phyloP scores from a whole-genome alignment of 2,888 invertebrate genomes.

The Drosophila testacea region DNA sequence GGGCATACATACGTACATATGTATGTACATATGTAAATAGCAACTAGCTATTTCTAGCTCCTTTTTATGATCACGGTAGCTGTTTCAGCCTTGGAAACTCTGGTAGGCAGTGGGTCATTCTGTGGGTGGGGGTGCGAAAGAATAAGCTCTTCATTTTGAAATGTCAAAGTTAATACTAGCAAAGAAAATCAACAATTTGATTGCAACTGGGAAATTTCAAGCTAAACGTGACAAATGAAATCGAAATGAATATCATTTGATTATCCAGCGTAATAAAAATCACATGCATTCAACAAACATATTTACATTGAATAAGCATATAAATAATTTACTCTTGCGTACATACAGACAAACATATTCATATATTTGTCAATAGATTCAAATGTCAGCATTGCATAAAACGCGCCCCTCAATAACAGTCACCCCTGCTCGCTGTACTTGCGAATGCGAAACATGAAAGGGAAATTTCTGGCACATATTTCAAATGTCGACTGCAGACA shows the following conservation, averaged over 20 bases:
- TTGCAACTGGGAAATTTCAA: background rate
- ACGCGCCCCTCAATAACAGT: slow-evolving; percentile 11
- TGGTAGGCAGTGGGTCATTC: slow-evolving; percentile 6
- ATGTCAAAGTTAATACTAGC: slow-evolving; percentile 72
- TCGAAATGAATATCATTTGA: slow-evolving; percentile 55
- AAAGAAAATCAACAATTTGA: slow-evolving; percentile 21
- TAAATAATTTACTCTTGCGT: slow-evolving; percentile 2
- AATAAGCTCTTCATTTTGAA: slow-evolving; percentile 27
- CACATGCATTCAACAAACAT: background rate
- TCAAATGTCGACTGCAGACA: slow-evolving; percentile 68
- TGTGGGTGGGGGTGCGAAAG: slow-evolving; percentile 1
- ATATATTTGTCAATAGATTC: slow-evolving; percentile 25
- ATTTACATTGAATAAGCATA: background rate
- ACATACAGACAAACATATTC: background rate
- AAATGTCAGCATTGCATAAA: slow-evolving; percentile 64
- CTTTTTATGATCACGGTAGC: too few relatives aligned
- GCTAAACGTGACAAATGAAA: slow-evolving; percentile 46
- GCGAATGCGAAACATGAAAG: slow-evolving; percentile 70
- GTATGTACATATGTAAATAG: too few relatives aligned
- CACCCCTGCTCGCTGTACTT: slow-evolving; percentile 21
- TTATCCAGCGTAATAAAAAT: slow-evolving; percentile 9
- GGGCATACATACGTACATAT: too few relatives aligned
- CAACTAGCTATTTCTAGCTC: too few relatives aligned
- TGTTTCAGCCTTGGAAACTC: too few relatives aligned
- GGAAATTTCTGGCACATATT: slow-evolving; percentile 81